These are phyloP conservation scores for Sparus aurata DNA, from an alignment of 2,797 vertebrate genomes.

Conservation along the genomic window DNA sequence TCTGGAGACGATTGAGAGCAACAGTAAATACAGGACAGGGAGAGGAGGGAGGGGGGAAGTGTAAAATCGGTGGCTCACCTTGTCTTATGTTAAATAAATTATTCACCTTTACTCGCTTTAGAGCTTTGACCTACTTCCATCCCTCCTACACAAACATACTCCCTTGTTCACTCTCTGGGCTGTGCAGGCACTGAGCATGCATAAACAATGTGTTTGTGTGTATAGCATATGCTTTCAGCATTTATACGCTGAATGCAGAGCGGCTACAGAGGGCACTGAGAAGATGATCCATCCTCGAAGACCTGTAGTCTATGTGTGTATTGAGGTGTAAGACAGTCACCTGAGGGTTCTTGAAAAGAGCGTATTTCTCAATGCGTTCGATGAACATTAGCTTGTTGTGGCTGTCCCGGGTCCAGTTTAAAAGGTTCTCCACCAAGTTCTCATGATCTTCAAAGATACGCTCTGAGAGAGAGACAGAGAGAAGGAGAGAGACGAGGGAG, in stretches of 20 bases:
- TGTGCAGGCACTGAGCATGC: slow-evolving; percentile 48
- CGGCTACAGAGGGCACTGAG: neutral
- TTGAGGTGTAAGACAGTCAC: slow-evolving; percentile 74
- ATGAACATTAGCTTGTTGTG: slow-evolving; percentile 98
- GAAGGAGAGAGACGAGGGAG: neutral
- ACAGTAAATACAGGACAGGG: slow-evolving; percentile 15
- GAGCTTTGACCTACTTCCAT: slow-evolving; percentile 79
- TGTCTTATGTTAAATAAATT: slow-evolving; percentile 73
- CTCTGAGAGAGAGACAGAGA: slow-evolving; percentile 79
- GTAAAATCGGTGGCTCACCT: slow-evolving; percentile 50
- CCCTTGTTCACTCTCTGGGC: slow-evolving; percentile 33
- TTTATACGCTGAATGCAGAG: slow-evolving; percentile 24
- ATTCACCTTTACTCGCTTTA: slow-evolving; percentile 75
- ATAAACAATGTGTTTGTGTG: slow-evolving; percentile 66
- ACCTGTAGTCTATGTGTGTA: neutral
- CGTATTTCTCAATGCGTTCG: slow-evolving; percentile 97
- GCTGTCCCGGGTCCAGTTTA: slow-evolving; percentile 99
- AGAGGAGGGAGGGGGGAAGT: neutral
- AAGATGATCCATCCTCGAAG: neutral
- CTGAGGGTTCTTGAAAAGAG: slow-evolving; percentile 98
- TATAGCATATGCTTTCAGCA: slow-evolving; percentile 7
- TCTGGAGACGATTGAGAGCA: slow-evolving; percentile 83
- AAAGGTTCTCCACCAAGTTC: slow-evolving; percentile 97
- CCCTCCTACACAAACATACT: slow-evolving; percentile 63
- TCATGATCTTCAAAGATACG: slow-evolving; percentile 99